A percentile compares a stretch with the other conserved stretches of the same genome.
phyloP scores from a whole-genome alignment of 2,888 invertebrate species.

The Epirrhoe tristata region DNA sequence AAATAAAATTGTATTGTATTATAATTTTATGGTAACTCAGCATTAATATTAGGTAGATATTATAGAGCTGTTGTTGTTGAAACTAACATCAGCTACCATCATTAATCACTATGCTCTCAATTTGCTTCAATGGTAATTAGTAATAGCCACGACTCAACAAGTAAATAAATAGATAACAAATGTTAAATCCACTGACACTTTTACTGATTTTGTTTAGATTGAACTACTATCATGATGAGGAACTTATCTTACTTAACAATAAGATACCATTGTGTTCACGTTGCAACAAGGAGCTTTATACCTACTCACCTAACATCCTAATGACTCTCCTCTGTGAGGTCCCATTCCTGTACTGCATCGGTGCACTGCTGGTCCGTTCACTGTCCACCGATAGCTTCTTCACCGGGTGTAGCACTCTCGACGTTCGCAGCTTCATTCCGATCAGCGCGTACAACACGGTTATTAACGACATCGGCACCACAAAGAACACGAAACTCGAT shows the following conservation, averaged over 20 bases:
- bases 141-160: background rate
- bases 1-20: no score
- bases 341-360: slow-evolving; percentile 82
- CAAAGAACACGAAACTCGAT: slow-evolving; percentile 93
- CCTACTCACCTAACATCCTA: slow-evolving; percentile 90
- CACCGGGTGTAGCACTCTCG: slow-evolving; percentile 85
- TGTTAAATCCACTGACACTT: background rate
- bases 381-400: slow-evolving; percentile 84
- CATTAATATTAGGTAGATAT: background rate
- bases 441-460: slow-evolving; percentile 92
- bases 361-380: slow-evolving; percentile 63
- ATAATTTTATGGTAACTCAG: no score
- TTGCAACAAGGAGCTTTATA: no score
- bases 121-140: no score
- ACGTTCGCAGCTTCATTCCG: slow-evolving; percentile 89
- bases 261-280: background rate
- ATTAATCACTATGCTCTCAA: background rate
- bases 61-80: background rate
- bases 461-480: slow-evolving; percentile 94
- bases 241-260: no score
- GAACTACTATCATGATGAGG: background rate
- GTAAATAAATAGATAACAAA: background rate
- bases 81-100: background rate
- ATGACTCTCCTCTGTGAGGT: slow-evolving; percentile 88
- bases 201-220: background rate